Conservation (phyloP, 2,113 vertebrate genomes). For the Leiothrix lutea region DNA sequence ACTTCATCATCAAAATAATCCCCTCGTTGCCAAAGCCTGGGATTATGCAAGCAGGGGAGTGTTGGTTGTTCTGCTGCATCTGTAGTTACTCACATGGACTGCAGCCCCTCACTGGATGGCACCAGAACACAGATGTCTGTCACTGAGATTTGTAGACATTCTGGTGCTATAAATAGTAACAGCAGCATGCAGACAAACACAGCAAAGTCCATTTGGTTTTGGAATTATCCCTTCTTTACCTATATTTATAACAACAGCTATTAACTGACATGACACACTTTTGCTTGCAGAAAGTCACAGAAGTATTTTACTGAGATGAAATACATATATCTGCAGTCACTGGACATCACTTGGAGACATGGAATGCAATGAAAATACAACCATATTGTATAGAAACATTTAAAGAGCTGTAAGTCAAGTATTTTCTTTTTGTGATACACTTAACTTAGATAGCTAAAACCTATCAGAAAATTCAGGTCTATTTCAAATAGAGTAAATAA, state of each 20-base stretch:
- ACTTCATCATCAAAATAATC: not conserved
- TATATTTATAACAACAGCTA: not conserved
- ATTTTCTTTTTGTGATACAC: not conserved
- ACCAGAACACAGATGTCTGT: not conserved
- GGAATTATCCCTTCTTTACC: not conserved
- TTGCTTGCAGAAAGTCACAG: not conserved
- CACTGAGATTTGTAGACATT: not conserved
- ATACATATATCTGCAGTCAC: not conserved
- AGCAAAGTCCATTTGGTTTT: not conserved
- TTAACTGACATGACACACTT: not conserved
- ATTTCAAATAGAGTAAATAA: not conserved
- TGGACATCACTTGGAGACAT: not conserved
- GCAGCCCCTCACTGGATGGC: not conserved
- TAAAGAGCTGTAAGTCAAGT: not conserved
- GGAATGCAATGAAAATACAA: not conserved
- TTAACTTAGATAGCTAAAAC: not conserved
- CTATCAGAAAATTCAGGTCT: not conserved
- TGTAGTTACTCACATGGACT: not conserved
- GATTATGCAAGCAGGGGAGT: not conserved
- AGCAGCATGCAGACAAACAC: not conserved
- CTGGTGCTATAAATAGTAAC: not conserved
- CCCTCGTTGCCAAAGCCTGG: not conserved
- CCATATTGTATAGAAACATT: not conserved
- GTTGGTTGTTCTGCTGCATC: not conserved
- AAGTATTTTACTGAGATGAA: not conserved